A percentile compares a stretch with the other conserved stretches of the same genome.
Evolutionary conservation across 2,888 invertebrate species (phyloP).

Genomic region (Druceiella hillmani): DNA sequence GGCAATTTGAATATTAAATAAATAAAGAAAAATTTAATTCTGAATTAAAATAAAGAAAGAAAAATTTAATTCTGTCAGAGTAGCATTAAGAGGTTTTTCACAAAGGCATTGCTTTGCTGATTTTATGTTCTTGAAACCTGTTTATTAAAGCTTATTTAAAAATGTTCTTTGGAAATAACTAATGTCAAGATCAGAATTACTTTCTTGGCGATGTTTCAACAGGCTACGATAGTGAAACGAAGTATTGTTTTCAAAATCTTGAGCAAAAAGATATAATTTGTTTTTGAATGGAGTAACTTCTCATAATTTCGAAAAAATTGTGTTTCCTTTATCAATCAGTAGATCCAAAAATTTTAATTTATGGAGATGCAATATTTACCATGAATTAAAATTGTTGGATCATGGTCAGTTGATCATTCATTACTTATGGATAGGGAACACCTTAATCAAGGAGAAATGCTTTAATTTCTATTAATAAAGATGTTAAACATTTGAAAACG

Average conservation of each 20-base stretch:
- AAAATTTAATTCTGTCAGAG: too few species aligned
- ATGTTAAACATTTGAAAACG: slow-evolving; percentile 20
- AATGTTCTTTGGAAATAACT: slow-evolving; percentile 7
- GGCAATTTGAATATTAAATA: too few species aligned
- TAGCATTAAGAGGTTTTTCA: too few species aligned
- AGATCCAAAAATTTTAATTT: too few species aligned
- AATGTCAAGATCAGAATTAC: slow-evolving; percentile 18
- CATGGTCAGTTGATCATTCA: slow-evolving; percentile 24
- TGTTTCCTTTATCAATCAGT: slow-evolving; percentile 26
- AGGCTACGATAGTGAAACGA: slow-evolving; percentile 15
- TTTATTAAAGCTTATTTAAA: slow-evolving; percentile 17
- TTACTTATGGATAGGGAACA: slow-evolving; percentile 28
- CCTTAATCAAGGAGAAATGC: slow-evolving; percentile 28
- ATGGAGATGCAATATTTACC: slow-evolving; percentile 26
- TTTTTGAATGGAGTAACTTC: slow-evolving; percentile 21
- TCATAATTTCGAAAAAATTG: slow-evolving; percentile 21
- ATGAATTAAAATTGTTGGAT: slow-evolving; percentile 29
- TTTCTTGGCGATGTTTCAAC: slow-evolving; percentile 20
- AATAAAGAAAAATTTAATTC: too few species aligned
- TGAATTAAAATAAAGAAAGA: too few species aligned
- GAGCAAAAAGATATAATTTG: slow-evolving; percentile 23
- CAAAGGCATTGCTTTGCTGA: too few species aligned
- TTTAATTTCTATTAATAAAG: slow-evolving; percentile 24
- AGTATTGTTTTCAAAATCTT: slow-evolving; percentile 13
- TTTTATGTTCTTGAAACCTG: slow-evolving; percentile 22